A percentile compares a stretch with the other conserved stretches of the same genome.
phyloP scores from a whole-genome alignment of 92 coral and sea anemone genomes.

The Parazoanthus swiftii region DNA sequence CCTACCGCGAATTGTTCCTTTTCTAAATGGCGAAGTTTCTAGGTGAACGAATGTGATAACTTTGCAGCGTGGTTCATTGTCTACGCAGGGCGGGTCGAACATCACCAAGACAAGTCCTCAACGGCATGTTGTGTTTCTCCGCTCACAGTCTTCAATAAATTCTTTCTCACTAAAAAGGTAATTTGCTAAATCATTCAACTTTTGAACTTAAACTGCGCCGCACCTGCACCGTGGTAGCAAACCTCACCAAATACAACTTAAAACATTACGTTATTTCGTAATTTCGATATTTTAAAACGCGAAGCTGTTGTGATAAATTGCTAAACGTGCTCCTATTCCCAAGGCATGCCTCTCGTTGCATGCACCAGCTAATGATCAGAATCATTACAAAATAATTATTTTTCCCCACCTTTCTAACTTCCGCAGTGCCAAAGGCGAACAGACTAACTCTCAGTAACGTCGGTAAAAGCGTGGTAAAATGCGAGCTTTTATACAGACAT shows the following conservation, averaged over 20 bases:
- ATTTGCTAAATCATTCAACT: slow-evolving; percentile 14
- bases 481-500: neutral
- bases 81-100: slow-evolving; percentile 69
- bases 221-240: neutral
- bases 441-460: neutral
- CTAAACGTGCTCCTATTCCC: neutral
- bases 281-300: neutral
- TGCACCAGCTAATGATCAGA: too few species aligned
- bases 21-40: neutral
- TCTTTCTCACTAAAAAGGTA: slow-evolving; percentile 44
- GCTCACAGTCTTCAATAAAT: slow-evolving; percentile 32
- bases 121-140: slow-evolving; percentile 72
- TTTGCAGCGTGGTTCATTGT: slow-evolving; percentile 50
- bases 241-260: neutral
- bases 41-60: neutral
- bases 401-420: slow-evolving; percentile 4
- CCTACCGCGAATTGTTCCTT: neutral
- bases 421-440: neutral
- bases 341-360: neutral
- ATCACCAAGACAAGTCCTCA: slow-evolving; percentile 70
- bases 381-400: too few species aligned
- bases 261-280: neutral
- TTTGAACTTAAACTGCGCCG: neutral
- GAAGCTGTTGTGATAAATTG: neutral
- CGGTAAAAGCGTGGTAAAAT: neutral